Evolutionary conservation across 1,140 invertebrate species (phyloP).

Genomic region (Drosophila erecta): DNA sequence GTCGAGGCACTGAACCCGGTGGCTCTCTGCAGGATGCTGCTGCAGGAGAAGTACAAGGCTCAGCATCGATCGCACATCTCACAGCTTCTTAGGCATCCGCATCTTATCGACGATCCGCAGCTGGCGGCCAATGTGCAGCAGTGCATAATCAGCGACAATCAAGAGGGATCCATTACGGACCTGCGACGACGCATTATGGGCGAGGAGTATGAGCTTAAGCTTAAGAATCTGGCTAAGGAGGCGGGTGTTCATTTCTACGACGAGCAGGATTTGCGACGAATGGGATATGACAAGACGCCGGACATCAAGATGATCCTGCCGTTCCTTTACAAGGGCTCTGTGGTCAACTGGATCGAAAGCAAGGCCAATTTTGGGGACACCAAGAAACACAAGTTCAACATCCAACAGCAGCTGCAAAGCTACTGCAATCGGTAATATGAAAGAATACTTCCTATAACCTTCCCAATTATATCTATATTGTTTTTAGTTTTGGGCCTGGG

Average conservation of each 20-base stretch:
- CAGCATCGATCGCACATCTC: conserved; percentile 85
- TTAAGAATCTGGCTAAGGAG: conserved; percentile 87
- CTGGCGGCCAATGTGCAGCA: conserved; percentile 88
- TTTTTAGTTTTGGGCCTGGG: conserved; percentile 93
- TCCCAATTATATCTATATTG: background rate
- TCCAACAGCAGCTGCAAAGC: conserved; percentile 94
- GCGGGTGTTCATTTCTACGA: conserved; percentile 90
- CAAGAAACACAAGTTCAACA: conserved; percentile 92
- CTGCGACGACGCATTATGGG: conserved; percentile 90
- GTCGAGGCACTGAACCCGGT: conserved; percentile 87
- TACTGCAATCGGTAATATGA: conserved; percentile 93
- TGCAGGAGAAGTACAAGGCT: conserved; percentile 86
- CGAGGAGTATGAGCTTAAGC: conserved; percentile 90
- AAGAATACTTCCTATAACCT: too few species aligned
- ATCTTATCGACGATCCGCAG: conserved; percentile 87
- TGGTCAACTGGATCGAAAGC: conserved; percentile 98
- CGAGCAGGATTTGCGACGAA: conserved; percentile 91
- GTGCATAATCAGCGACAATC: conserved; percentile 88
- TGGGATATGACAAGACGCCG: conserved; percentile 97
- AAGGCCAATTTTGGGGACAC: conserved; percentile 97
- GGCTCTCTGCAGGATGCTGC: conserved; percentile 88
- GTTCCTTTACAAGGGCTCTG: conserved; percentile 92
- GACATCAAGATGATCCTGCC: conserved; percentile 96
- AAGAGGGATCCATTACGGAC: conserved; percentile 90
- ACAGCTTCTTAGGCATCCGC: conserved; percentile 88